Conservation (phyloP, 2,797 vertebrate genomes). For the Acanthurus lineatus region DNA sequence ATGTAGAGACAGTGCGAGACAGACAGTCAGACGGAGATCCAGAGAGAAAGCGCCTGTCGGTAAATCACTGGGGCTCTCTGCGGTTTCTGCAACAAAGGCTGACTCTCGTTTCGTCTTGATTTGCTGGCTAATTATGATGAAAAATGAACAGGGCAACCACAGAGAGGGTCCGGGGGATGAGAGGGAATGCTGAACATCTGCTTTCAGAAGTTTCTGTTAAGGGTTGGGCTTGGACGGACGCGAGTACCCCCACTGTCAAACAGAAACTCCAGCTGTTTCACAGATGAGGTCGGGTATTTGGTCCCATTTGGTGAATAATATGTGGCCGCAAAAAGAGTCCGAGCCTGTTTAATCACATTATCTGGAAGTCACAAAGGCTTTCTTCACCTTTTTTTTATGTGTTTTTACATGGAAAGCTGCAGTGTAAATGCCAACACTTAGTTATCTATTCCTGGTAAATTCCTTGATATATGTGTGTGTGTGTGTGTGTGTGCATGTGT, state of each 20-base stretch:
- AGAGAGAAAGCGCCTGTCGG: slow-evolving; percentile 22
- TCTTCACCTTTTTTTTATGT: slow-evolving; percentile 33
- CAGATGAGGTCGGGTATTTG: slow-evolving; percentile 62
- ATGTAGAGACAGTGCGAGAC: slow-evolving; percentile 46
- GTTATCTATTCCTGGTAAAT: slow-evolving; percentile 76
- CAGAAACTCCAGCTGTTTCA: slow-evolving; percentile 67
- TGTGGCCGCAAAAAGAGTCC: slow-evolving; percentile 26
- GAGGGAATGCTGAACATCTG: slow-evolving; percentile 65
- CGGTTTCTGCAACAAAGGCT: slow-evolving; percentile 60
- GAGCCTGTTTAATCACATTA: slow-evolving; percentile 47
- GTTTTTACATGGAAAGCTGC: slow-evolving; percentile 28
- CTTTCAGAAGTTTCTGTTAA: slow-evolving; percentile 46
- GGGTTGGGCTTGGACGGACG: slow-evolving; percentile 46
- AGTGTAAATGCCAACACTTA: slow-evolving; percentile 65
- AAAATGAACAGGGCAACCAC: slow-evolving; percentile 53
- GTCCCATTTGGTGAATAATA: slow-evolving; percentile 32
- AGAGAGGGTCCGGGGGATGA: slow-evolving; percentile 30
- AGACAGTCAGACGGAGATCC: slow-evolving; percentile 43
- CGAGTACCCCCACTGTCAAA: slow-evolving; percentile 55
- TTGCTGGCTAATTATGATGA: slow-evolving; percentile 65
- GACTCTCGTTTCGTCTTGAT: slow-evolving; percentile 67
- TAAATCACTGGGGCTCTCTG: slow-evolving; percentile 44
- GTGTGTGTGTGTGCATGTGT: slow-evolving; percentile 43
- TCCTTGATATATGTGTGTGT: slow-evolving; percentile 53
- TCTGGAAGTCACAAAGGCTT: slow-evolving; percentile 30